Evolutionary conservation across 2,113 vertebrate species (phyloP), one percentile per base, ranked within the genome.

Genomic region (Halcyon malimbica): DNA sequence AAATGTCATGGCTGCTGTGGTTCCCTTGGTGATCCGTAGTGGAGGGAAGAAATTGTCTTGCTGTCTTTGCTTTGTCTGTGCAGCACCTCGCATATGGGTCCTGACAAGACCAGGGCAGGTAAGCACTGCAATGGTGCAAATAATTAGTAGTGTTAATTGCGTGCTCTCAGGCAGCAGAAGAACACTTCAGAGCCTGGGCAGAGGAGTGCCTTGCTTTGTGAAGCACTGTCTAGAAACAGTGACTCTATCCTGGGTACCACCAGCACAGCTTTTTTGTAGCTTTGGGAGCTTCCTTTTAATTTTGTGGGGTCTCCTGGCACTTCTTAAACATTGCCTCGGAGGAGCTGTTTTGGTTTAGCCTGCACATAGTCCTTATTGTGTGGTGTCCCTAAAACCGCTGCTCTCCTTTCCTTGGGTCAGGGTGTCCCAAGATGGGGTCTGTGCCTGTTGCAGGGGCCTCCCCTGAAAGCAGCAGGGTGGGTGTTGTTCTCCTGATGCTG

Each of bases 311-410:
- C 20, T 87, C 35, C 44, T 83, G 63, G 29, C 20, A 28, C 29
- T 64, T 39, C 6, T 4, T 15, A 29, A 28, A 35, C 18, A 19
- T 64, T 17, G 18, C 57, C 16, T 59, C 33, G 31, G 23, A 89
- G 33, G 12, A 84, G 5, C 12, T 39, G n/a, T 35, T 86, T 83
- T 60, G 16, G 57, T 73, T 83, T 64, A 60, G 33, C 9, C 35
- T 53, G 20, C 6, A 41, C 2, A 5, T 12, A 42, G 17, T 29
- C n/a, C 64, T 37, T 8, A 3, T 13, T 82, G 9, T 1, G 0
- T 42, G 37, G 37, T 59, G 13, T 63, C 15, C 7, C 25, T 46
- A 37, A 9, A 92, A 48, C 25, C 12, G 17, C 2, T 35, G 15
- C 16, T 68, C 21, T 93, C 12, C 7, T 16, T 62, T 44, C 10